These are phyloP conservation scores for Pogoniulus pusillus DNA, from an alignment of 2,797 vertebrate species.

Conservation along the genomic window DNA sequence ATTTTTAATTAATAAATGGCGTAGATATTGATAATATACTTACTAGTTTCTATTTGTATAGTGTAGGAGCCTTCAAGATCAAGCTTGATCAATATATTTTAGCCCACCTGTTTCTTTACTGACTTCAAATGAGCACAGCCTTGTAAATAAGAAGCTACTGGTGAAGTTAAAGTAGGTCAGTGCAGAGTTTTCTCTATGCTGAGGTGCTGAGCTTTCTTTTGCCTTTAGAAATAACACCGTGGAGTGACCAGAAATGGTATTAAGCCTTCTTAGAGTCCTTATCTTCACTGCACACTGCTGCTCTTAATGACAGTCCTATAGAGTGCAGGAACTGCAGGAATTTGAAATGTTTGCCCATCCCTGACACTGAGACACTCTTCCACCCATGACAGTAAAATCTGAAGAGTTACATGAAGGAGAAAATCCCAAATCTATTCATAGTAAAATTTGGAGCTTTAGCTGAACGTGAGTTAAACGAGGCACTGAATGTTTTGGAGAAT, in stretches of 20 bases:
- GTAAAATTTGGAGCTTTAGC: background rate
- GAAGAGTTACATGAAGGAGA: background rate
- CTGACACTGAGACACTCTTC: background rate
- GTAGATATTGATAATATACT: background rate
- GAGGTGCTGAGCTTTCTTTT: background rate
- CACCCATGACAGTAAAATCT: background rate
- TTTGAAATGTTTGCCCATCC: background rate
- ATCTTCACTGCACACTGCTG: background rate
- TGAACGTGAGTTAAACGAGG: background rate
- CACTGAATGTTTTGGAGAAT: background rate
- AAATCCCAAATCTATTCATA: background rate
- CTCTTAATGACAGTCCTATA: background rate
- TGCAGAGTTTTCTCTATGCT: background rate
- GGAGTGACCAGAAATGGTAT: background rate
- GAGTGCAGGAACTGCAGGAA: background rate
- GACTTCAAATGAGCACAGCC: accelerated
- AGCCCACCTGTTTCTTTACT: background rate
- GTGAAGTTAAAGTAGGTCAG: background rate
- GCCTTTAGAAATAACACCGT: background rate
- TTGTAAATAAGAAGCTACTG: background rate
- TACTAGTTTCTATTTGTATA: background rate
- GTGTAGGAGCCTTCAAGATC: background rate
- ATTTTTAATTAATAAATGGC: background rate
- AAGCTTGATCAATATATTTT: background rate
- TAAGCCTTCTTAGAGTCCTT: background rate